Base-by-base conservation (phyloP, 2,113 vertebrate species). In the Phoxinus phoxinus region DNA sequence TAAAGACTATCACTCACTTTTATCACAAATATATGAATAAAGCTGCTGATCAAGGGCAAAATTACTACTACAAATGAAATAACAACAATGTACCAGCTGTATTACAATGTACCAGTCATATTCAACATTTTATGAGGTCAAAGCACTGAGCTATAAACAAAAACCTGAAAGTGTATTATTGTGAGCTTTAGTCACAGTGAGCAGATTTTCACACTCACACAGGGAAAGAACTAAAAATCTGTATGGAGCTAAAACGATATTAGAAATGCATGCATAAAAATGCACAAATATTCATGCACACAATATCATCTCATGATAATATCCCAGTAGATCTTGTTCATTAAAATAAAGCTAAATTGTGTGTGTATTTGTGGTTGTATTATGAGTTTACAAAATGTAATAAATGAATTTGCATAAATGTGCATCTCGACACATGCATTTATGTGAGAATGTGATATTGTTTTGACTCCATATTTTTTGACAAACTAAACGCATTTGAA, bases 61-160 rank as follows among this genome's bases (percentile, higher is more conserved):
- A 35, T 21, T 13, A 51, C 46, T 53, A 44, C 19, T 53, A 48
- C 11, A 67, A 30, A 32, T 10, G 9, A 69, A 81, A 69, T 69
- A 51, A 67, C 69, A 9, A 81, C 61, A 69, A 69, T 51, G 80
- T 65, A 79, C 51, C 32, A 30, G 74, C 48, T 53, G 48, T 41
- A 78, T 35, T 59, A 41, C 53, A 59, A 58, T 12, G 74, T 78
- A 80, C 37, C 58, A 65, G 37, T 65, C 78, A 27, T 81, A 63
- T 46, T 17, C 46, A 37, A 46, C 35, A 63, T 63, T 61, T 65
- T 63, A 65, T 46, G 78, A 65, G 58, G 78, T 65, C 58, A 21
- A 61, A 27, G 44, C n/a, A 46, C 12, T 41, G 23, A 25, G 76
- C 19, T 25, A 63, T 44, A 63, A 61, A 61, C 12, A 61, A 41